Percentiles rank a stretch among this genome's conserved stretches.
phyloP scores from a whole-genome alignment of 2,797 vertebrate species.

The Oreortyx pictus region DNA sequence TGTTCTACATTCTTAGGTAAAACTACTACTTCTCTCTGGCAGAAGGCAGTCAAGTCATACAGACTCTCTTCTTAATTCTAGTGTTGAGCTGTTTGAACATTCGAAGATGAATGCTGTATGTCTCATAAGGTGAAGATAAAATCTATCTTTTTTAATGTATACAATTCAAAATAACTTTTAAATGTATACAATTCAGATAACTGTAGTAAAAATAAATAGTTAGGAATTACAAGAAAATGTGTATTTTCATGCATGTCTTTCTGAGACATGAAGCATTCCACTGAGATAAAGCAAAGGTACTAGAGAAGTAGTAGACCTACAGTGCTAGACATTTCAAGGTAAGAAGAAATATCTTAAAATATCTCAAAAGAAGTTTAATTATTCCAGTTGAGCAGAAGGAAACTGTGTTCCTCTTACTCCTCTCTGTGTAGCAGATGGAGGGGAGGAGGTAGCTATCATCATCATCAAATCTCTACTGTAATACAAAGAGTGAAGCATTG shows the following conservation, averaged over 20 bases:
- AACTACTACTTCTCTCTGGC: not conserved
- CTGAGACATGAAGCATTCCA: not conserved
- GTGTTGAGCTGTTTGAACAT: not conserved
- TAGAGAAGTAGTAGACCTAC: not conserved
- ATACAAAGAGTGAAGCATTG: not conserved
- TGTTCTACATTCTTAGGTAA: not conserved
- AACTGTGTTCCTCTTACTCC: not conserved
- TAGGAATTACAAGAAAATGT: constrained; percentile 1
- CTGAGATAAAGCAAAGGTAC: not conserved
- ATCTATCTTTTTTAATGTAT: not conserved
- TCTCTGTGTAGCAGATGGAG: not conserved
- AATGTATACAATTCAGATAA: not conserved
- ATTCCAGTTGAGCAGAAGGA: not conserved
- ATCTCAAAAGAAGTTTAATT: not conserved
- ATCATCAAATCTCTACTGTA: not conserved
- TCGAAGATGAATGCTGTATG: not conserved
- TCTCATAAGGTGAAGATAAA: not conserved
- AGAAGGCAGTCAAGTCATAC: not conserved
- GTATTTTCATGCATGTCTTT: accelerated
- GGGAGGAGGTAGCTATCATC: not conserved
- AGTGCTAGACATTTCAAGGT: not conserved
- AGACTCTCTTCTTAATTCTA: not conserved
- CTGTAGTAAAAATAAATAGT: not conserved
- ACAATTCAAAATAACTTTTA: not conserved
- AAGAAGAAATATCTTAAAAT: not conserved